These are phyloP conservation scores for Drosophila ficusphila DNA, from an alignment of 1,140 invertebrate species.

Conservation along the genomic window DNA sequence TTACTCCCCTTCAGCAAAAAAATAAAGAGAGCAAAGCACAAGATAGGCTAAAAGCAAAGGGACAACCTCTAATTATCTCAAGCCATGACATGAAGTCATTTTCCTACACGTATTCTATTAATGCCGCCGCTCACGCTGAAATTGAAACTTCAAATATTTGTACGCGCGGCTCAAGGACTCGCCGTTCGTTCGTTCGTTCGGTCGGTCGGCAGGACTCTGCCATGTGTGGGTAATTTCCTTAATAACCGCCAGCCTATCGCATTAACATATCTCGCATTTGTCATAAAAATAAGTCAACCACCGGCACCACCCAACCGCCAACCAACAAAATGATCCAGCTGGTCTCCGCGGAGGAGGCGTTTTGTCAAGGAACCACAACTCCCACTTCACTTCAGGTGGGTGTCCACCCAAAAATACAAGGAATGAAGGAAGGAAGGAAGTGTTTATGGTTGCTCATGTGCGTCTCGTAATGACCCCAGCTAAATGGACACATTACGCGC, in stretches of 20 bases:
- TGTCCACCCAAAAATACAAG: too few species aligned
- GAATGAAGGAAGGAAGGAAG: conserved; percentile 53
- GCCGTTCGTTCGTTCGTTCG: too few species aligned
- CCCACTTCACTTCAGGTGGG: conserved; percentile 1
- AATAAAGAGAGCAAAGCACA: conserved; percentile 8
- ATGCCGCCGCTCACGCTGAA: conserved; percentile 49
- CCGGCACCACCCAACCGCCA: conserved; percentile 16
- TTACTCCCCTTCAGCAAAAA: background rate
- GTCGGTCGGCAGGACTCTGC: conserved; percentile 49
- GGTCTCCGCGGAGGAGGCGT: conserved; percentile 47
- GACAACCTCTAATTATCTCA: conserved; percentile 79
- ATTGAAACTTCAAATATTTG: conserved; percentile 82
- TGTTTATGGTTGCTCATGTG: conserved; percentile 72
- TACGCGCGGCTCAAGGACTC: conserved; percentile 51
- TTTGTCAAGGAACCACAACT: conserved; percentile 63
- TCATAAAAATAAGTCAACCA: conserved; percentile 74
- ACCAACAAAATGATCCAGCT: conserved; percentile 20
- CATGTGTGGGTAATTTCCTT: conserved; percentile 74
- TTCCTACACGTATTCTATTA: conserved; percentile 63
- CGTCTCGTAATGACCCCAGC: conserved; percentile 64
- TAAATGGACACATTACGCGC: conserved; percentile 76
- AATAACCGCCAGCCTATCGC: conserved; percentile 76
- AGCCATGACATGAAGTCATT: conserved; percentile 81
- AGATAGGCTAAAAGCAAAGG: conserved; percentile 43
- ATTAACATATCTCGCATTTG: conserved; percentile 82